Evolutionary conservation across 2,888 invertebrate genomes (phyloP), one percentile per base, ranked within the genome.

Genomic region (Lymantria monacha): DNA sequence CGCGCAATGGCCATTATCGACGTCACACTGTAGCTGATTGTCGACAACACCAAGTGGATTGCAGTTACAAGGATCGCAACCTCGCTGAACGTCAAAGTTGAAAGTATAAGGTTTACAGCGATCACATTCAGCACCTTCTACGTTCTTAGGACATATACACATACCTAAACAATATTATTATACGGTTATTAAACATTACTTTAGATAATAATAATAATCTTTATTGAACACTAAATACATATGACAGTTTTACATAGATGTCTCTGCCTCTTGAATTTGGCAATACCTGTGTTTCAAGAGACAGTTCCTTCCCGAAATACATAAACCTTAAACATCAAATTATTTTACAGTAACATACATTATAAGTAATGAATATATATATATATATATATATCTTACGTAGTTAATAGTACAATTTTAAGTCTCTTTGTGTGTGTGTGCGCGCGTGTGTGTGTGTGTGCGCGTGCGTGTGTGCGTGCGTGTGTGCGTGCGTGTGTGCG

Each of bases 51-150:
- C 99, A 36, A 95, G 83, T 0, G 94, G 94, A 71, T 97, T 94
- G 81, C 99, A 99, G 72, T 95, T 95, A 80, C 99, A 99, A 59
- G 96, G 96, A 82, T 97, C 97, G 81, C 99, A 99, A 8, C 99
- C 99, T 70, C 97, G 96, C 48, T 98, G 94, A 41, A 96, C 95
- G 90, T 99, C 97, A 77, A 95, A 98, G 41, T 98, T 98, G 76
- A 96, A 99, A 0, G 99, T 99, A 57, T 95, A 94, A 0, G 95
- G 94, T 57, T 95, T 95, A 82, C 99, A 99, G 58, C 95, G 93
- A 72, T 99, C 97, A 79, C 99, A 99, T 55, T 94, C 93, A 30
- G 95, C 94, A 0, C 99, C 99, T 22, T 94, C 95, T 0, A 99
- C 99, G 66, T 96, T 94, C 1, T 95, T 94, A 0, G 99, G 98